Conservation (phyloP, 2,113 vertebrate genomes). For the Apodemus speciosus region DNA sequence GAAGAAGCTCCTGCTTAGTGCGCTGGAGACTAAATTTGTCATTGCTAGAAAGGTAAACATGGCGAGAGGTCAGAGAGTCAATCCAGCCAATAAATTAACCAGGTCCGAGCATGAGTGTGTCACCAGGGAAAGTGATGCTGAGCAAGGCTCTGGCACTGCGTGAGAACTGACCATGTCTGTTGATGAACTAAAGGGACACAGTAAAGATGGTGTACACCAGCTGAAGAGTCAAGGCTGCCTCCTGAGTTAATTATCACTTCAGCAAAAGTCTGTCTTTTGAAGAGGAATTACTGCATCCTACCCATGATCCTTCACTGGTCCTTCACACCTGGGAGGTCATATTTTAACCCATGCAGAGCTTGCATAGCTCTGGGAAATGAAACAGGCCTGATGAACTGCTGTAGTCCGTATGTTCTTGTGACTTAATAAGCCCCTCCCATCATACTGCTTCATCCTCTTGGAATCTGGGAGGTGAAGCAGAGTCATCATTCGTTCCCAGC, state of each 20-base stretch:
- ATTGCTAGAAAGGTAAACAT: background rate
- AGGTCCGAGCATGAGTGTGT: background rate
- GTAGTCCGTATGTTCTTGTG: background rate
- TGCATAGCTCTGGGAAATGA: background rate
- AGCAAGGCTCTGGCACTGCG: background rate
- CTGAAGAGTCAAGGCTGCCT: background rate
- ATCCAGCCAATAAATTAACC: background rate
- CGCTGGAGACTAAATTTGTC: background rate
- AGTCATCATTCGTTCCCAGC: background rate
- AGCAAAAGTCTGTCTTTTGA: background rate
- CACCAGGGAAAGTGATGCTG: background rate
- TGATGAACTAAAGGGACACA: background rate
- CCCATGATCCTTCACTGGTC: background rate
- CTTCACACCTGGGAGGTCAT: rapidly evolving
- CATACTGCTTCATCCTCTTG: slow-evolving; percentile 27
- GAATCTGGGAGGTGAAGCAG: background rate
- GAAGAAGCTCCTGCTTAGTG: background rate
- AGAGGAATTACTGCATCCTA: background rate
- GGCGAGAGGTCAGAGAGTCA: background rate
- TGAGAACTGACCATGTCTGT: background rate
- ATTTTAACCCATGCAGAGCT: background rate
- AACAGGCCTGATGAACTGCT: background rate
- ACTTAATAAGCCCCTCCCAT: slow-evolving; percentile 41
- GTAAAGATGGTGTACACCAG: background rate
- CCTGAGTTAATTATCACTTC: background rate